A percentile compares a stretch with the other conserved stretches of the same genome.
Evolutionary conservation across 2,797 vertebrate genomes (phyloP).

Genomic region (Aldrovandia affinis): DNA sequence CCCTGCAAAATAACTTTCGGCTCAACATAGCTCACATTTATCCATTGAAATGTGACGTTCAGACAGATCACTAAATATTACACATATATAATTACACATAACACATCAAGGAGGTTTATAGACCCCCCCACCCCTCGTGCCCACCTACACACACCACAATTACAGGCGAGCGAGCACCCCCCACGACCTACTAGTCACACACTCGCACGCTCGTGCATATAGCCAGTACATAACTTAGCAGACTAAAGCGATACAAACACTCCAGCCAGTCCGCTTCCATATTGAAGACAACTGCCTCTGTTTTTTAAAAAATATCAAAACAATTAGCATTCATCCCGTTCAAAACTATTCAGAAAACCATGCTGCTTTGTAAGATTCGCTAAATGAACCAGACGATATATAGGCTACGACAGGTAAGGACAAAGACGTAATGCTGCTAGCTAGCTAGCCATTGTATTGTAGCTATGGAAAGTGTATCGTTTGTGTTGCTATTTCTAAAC

Average conservation of each 20-base stretch:
- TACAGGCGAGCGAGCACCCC: background rate
- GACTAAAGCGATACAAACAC: background rate
- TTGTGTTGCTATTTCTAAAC: conserved; percentile 1
- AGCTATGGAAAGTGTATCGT: background rate
- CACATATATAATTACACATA: no score
- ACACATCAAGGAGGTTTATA: no score
- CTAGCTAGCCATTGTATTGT: background rate
- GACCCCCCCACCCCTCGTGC: background rate
- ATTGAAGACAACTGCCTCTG: background rate
- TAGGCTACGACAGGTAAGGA: conserved; percentile 27
- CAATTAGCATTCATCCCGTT: background rate
- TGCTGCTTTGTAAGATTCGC: background rate
- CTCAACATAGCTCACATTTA: background rate
- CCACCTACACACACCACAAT: background rate
- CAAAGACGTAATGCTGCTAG: background rate
- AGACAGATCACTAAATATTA: no score
- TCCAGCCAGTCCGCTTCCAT: background rate
- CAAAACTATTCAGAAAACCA: background rate
- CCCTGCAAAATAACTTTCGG: no score
- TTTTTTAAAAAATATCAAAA: conserved; percentile 1
- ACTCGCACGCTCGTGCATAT: background rate
- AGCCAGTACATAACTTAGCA: background rate
- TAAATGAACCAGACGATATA: background rate
- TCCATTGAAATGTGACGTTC: no score
- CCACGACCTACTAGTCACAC: background rate